Base-by-base conservation (phyloP, 1,140 invertebrate species). In the Dendroctonus valens region DNA sequence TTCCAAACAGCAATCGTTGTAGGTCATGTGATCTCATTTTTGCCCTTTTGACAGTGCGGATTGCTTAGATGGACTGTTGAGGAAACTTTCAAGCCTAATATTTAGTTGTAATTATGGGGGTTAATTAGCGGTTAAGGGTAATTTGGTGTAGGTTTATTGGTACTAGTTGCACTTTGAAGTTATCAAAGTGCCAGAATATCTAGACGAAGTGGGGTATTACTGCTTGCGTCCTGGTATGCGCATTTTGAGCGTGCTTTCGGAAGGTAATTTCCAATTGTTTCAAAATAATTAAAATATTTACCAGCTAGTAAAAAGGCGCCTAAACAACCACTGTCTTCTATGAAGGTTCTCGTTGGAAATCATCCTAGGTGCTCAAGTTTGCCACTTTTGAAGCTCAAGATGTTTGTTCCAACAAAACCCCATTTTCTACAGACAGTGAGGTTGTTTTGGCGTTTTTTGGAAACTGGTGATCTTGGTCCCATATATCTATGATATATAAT, bases 401-500 rank as follows among this genome's bases (percentile, higher is more conserved):
- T 2, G 26, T n/a, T 41, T 57, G n/a, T 41, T 42, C 12, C 11
- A 46, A 12, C 14, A 41, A 58, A 26, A 26, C 39, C 55, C 40
- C 15, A 44, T 15, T 50, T 65, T 12, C 5, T 3, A 44, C 7
- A 9, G 7, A 61, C 41, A 26, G 40, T 51, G 5, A 12, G 9
- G 7, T 59, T 49, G 48, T 68, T 66, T 72, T 71, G 15, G 41
- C 42, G 61, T 48, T 53, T 57, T 67, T 59, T 67, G 69, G 79
- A 82, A 85, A 82, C 81, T 80, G 83, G 85, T 87, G 87, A 87
- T 89, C 86, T 88, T 87, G 87, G 87, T 90, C 90, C 90, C 89
- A 92, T 93, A 93, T 93, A 93, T 92, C 91, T 92, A 92, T 92
- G 91, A 92, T 93, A 92, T 93, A 93, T 92, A 86, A 82, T 84